phyloP scores from a whole-genome alignment of 2,797 vertebrate species.

The Micrastur ruficollis region DNA sequence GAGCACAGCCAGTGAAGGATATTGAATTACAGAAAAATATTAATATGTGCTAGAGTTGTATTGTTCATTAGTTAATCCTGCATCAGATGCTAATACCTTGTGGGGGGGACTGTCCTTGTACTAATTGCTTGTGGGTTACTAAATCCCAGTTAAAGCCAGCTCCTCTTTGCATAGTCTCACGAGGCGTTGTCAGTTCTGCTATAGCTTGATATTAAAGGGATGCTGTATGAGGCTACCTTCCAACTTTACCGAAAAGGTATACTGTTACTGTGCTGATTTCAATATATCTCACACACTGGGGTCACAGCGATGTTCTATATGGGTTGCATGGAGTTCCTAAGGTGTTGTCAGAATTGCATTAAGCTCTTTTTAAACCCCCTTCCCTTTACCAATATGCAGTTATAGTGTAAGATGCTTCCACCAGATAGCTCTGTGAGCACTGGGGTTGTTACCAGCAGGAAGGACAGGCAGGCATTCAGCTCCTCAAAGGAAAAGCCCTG shows the following conservation, averaged over 20 bases:
- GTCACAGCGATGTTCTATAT: neutral
- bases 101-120: neutral
- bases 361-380: neutral
- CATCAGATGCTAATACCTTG: neutral
- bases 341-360: neutral
- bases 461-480: neutral
- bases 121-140: neutral
- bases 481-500: neutral
- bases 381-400: neutral
- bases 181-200: neutral
- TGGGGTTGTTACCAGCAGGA: neutral
- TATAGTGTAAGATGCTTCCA: neutral
- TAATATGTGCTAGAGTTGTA: neutral
- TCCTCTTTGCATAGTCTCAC: neutral
- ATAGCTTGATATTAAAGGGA: neutral
- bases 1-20: neutral
- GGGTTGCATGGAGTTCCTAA: neutral
- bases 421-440: neutral
- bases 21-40: neutral
- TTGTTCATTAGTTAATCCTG: neutral
- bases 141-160: neutral
- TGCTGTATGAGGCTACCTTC: neutral
- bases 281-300: neutral
- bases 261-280: neutral
- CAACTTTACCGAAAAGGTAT: neutral